Base-by-base conservation (phyloP, 2,888 invertebrate species). In the Eristalinus sepulchralis region DNA sequence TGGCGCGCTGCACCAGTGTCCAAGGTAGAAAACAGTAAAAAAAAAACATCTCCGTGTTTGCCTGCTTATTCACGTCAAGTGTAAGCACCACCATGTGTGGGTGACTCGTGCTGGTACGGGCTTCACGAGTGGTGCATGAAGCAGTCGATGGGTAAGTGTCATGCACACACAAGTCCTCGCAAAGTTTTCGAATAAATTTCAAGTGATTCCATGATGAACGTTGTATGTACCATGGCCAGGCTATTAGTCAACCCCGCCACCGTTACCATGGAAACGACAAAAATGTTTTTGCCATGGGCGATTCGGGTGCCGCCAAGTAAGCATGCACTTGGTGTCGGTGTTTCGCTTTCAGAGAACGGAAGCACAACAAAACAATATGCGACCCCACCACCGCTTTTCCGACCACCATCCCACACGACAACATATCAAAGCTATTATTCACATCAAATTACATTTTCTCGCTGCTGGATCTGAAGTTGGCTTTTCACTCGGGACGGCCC, bases 251-350 rank as follows among this genome's bases (percentile, higher is more conserved):
- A 68, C 39, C 55, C 62, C 68, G 39, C 36, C 36, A 36, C 34
- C 47, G 59, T 81, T 55, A 20, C 68, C 67, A 80, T 62, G 62
- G 80, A 80, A 80, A 80, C 72, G 36, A 72, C 59, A 34, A 68
- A 60, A 33, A 33, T 62, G n/a, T 24, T 53, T 55, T 27, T 31
- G n/a, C 13, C 36, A 55, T 8, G 17, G 20, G 66, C 75, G 59
- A 31, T n/a, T 57, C 11, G 17, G 55, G 34, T 39, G 60, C 36
- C 60, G 36, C 34, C 33, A 31, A 36, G 20, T 34, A 60, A 33
- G 20, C 60, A 67, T 17, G 59, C 13, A 60, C 34, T 80, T 34
- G 62, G 31, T 75, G 64, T 53, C 57, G 67, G 22, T 73, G 47
- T 70, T 62, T 24, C 47, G 68, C 33, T 75, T 75, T 67, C 17